Evolutionary conservation across 2,888 invertebrate genomes (phyloP).

Genomic region (Erebia epiphron): DNA sequence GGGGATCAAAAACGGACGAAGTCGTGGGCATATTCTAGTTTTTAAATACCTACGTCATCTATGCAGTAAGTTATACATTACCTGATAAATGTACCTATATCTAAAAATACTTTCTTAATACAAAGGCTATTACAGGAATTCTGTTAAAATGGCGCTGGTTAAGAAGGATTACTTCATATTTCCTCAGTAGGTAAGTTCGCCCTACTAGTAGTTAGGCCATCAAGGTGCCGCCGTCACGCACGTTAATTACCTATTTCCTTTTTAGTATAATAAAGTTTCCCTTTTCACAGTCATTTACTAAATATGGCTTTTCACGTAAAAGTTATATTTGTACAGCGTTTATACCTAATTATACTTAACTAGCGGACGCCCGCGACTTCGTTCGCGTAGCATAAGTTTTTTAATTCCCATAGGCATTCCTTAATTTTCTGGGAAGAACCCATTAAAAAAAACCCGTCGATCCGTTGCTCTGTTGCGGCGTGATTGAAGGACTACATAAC

Average conservation of each 20-base stretch:
- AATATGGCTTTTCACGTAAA: background rate
- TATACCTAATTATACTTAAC: background rate
- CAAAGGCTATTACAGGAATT: background rate
- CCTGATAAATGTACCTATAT: too few species aligned
- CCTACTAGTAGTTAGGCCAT: background rate
- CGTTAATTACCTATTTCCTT: conserved; percentile 17
- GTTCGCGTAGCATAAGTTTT: too few species aligned
- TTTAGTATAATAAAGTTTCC: background rate
- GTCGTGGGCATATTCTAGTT: too few species aligned
- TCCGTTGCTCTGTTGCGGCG: too few species aligned
- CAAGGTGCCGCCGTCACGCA: conserved; percentile 5
- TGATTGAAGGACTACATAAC: too few species aligned
- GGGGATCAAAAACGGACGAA: too few species aligned
- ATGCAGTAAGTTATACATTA: too few species aligned
- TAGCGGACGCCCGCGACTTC: too few species aligned
- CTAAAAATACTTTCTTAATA: background rate
- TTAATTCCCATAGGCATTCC: too few species aligned
- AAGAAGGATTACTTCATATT: conserved; percentile 9
- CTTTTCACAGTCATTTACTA: conserved; percentile 4
- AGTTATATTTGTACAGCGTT: conserved; percentile 3
- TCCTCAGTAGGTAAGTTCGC: background rate
- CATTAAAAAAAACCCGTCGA: too few species aligned
- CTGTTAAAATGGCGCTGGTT: conserved; percentile 4
- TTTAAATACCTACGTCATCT: too few species aligned
- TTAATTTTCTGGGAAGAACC: too few species aligned